Conservation (phyloP, 2,888 invertebrate species). For the Epistrophe grossulariae region DNA sequence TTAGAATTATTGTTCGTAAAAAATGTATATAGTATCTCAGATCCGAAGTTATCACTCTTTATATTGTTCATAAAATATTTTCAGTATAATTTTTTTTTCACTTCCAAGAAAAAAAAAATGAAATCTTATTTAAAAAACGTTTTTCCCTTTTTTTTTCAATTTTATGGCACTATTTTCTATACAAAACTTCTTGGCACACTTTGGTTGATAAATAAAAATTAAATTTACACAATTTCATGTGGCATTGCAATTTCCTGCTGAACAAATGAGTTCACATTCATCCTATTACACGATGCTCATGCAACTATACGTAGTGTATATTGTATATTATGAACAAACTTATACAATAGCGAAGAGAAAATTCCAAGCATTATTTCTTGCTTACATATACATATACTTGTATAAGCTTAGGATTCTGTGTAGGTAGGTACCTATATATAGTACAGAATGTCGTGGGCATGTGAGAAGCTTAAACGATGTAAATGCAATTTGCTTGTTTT, state of each 20-base stretch:
- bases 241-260: conserved; percentile 29
- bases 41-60: too few relatives aligned
- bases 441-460: conserved; percentile 12
- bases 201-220: conserved; percentile 37
- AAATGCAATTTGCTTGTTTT: conserved; percentile 46
- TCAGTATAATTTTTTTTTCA: too few relatives aligned
- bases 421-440: not conserved
- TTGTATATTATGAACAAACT: not conserved
- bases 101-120: too few relatives aligned
- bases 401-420: not conserved
- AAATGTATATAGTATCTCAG: too few relatives aligned
- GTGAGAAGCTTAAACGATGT: conserved; percentile 43
- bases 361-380: conserved; percentile 21
- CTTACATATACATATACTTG: not conserved
- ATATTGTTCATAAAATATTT: too few relatives aligned
- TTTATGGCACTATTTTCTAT: not conserved
- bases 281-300: conserved; percentile 18
- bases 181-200: conserved; percentile 6
- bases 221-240: conserved; percentile 43
- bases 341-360: not conserved
- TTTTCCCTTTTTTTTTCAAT: not conserved
- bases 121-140: too few relatives aligned
- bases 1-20: too few relatives aligned
- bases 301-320: not conserved
- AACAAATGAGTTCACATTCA: conserved; percentile 50